Evolutionary conservation across 2,113 vertebrate species (phyloP).

Genomic region (Halichoeres trimaculatus): DNA sequence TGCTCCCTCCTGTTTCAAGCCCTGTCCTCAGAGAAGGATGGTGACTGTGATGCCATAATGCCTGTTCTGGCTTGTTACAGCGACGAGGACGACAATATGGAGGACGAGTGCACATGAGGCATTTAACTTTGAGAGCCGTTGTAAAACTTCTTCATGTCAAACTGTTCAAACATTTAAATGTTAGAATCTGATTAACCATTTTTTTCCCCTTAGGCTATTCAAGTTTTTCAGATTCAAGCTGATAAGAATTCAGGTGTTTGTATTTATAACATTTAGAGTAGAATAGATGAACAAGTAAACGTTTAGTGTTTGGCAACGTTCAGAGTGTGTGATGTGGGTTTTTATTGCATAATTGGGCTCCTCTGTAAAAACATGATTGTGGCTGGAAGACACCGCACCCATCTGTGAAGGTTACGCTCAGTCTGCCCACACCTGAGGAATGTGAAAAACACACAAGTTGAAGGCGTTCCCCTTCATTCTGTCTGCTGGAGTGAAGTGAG

Average conservation of each 20-base stretch:
- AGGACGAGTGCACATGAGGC: constrained; percentile 26
- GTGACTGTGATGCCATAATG: background rate
- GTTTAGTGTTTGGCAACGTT: background rate
- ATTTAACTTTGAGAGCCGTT: constrained; percentile 12
- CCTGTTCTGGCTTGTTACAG: constrained; percentile 84
- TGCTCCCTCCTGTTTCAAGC: constrained; percentile 90
- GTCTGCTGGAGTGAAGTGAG: background rate
- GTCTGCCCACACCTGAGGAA: constrained; percentile 35
- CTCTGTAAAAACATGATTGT: background rate
- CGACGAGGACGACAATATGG: constrained; percentile 83
- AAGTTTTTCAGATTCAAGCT: no score
- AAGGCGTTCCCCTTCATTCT: constrained; percentile 9
- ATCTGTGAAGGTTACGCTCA: constrained; percentile 9
- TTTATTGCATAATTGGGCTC: background rate
- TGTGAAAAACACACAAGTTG: constrained; percentile 24
- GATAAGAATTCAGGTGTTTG: background rate
- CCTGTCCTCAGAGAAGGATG: constrained; percentile 72
- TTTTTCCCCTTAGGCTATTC: no score
- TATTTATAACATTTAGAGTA: background rate
- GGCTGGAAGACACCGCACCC: constrained; percentile 19
- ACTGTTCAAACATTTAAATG: background rate
- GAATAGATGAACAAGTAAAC: background rate
- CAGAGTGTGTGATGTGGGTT: background rate
- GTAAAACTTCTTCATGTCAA: background rate
- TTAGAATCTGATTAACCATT: no score